phyloP scores from a whole-genome alignment of 2,888 invertebrate genomes.

The Drosophila quinaria region DNA sequence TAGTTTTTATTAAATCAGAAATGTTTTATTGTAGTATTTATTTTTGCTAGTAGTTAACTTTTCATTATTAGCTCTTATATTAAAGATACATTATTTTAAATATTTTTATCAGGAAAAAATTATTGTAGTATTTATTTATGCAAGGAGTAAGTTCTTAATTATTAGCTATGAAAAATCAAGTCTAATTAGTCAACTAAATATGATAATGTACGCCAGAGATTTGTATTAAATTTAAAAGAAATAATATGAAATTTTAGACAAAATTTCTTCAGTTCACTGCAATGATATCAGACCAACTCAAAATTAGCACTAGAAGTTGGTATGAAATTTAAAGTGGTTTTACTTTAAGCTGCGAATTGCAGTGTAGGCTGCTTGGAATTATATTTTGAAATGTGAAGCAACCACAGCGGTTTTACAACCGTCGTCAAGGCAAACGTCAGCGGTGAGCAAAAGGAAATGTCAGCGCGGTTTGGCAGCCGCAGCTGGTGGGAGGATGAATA shows the following conservation, averaged over 20 bases:
- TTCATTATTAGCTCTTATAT: neutral
- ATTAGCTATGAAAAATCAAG: neutral
- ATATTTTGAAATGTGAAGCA: constrained; percentile 39
- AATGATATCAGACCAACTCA: neutral
- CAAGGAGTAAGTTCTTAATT: neutral
- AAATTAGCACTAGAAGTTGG: neutral
- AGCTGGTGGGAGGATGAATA: constrained; percentile 10
- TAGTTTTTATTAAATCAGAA: too few species aligned
- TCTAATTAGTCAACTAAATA: too few species aligned
- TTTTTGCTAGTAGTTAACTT: neutral
- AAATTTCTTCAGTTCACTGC: neutral
- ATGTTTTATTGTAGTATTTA: neutral
- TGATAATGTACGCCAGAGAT: too few species aligned
- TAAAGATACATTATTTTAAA: neutral
- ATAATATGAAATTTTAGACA: too few species aligned
- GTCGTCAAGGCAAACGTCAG: constrained; percentile 47
- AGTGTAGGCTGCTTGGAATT: constrained; percentile 19
- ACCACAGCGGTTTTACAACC: constrained; percentile 31
- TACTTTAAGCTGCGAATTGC: constrained; percentile 29
- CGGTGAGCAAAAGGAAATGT: constrained; percentile 70
- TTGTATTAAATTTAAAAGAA: too few species aligned
- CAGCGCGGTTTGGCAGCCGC: constrained; percentile 63
- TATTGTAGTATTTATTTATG: neutral
- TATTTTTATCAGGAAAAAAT: neutral
- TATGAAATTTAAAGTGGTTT: constrained; percentile 2